Base-by-base conservation (phyloP, 2,797 vertebrate genomes). In the Paedocypris micromegethes region DNA sequence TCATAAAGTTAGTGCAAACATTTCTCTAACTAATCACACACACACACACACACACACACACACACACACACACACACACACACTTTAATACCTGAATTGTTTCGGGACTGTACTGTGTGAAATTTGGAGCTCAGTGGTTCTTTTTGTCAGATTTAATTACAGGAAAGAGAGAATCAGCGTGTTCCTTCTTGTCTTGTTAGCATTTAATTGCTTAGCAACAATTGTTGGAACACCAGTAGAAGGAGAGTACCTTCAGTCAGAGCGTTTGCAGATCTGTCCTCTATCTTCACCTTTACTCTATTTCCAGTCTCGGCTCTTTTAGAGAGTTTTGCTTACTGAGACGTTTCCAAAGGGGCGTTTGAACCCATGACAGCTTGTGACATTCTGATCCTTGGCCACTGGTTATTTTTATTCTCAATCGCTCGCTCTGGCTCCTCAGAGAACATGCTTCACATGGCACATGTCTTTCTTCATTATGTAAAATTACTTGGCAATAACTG, bases 281-380 rank as follows among this genome's bases (percentile, higher is more conserved):
- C 54, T 38, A 63, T 62, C 64, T 59, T 72, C 57, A 68, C 77
- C 74, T 68, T 82, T 75, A 79, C 74, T 80, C 83, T 86, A 83
- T 86, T 86, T 84, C 74, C 78, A 69, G 76, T 81, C 76, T 43
- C 71, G 51, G 66, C 81, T 71, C 75, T 83, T 88, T 77, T 81
- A 77, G 54, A 72, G 78, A 72, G 73, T 85, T 89, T 79, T 88
- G 83, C 84, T 86, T 85, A 83, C 81, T 80, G 81, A 70, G 43
- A 55, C 75, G 69, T 88, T 86, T 85, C 81, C 81, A 78, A 76
- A 82, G 79, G 79, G 78, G 73, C 61, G 73, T 73, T 56, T 65
- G 58, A 66, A 38, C 66, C n/a, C 79, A 79, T 69, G 83, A 79
- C 78, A 79, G 82, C 78, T 75, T 83, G 79, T 83, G 76, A 86